Base-by-base conservation (phyloP, 1,140 invertebrate genomes). In the Nasonia vitripennis region DNA sequence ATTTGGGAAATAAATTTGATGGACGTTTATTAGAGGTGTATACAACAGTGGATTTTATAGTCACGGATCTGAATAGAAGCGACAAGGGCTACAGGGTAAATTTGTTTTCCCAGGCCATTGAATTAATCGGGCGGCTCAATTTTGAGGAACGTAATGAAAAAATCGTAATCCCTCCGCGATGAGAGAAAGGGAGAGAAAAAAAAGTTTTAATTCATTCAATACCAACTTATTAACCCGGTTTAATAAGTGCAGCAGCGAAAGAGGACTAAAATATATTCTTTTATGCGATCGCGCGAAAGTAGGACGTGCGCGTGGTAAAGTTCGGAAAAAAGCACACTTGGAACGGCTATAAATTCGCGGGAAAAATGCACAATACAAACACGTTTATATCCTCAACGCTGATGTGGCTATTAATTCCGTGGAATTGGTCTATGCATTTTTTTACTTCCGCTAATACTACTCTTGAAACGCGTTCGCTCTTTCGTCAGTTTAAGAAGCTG, bases 191-290 rank as follows among this genome's bases (percentile, higher is more conserved):
- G 14, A 20, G 34, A 75, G 31, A 17, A 10, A 75, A 75, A 75
- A 55, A 78, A 51, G 17, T 78, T 78, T 78, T 48, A 55, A 51
- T 78, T 51, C 31, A 78, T 78, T 78, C 48, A 78, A 27, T 27
- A 27, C 23, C n/a, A 78, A 78, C 75, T 78, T 78, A 11, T 78
- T 55, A 78, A 78, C 75, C 45, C 23, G 17, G 74, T 78, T 78
- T 78, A 62, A 51, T 78, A 78, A 78, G 48, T 51, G 78, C 85
- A 79, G 74, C 85, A 79, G 74, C 78, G 71, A 37, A 37, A 74
- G 48, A 83, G 3, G 55, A 85, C 77, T 86, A 82, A 87, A 88
- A 71, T 79, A 74, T 86, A 86, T 14, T 85, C 78, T 87, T 73
- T 37, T 41, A 74, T 84, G 71, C 34, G 77, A 87, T 86, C 81